Conservation (phyloP, 2,113 vertebrate genomes). For the Microcebus lehilahytsara region DNA sequence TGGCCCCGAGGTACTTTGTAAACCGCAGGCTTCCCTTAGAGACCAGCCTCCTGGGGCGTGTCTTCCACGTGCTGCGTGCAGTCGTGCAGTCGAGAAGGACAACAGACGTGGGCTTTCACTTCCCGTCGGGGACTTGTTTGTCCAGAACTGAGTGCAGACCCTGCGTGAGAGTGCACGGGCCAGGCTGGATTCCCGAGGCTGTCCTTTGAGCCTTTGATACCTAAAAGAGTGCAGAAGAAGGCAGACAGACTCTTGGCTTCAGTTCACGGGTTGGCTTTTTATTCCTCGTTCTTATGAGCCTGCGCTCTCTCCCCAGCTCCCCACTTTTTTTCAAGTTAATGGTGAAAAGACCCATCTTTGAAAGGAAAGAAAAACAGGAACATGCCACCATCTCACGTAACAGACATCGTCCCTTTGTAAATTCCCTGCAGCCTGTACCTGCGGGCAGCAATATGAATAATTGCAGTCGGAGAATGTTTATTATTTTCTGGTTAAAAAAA, state of each 20-base stretch:
- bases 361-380: background rate
- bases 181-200: background rate
- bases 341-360: background rate
- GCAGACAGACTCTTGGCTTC: background rate
- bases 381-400: fast-evolving
- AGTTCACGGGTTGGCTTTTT: background rate
- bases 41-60: background rate
- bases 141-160: background rate
- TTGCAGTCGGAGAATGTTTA: background rate
- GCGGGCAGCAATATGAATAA: background rate
- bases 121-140: background rate
- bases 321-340: background rate
- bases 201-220: background rate
- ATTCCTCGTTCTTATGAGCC: background rate
- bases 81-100: background rate
- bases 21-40: background rate
- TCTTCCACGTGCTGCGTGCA: background rate
- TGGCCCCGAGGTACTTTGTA: background rate
- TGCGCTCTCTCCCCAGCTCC: fast-evolving
- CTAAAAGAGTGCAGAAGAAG: background rate
- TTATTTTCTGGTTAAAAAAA: background rate
- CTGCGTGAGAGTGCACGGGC: fast-evolving
- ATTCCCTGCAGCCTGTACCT: background rate
- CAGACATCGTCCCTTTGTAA: background rate
- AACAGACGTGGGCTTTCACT: background rate